Evolutionary conservation across 1,140 invertebrate genomes (phyloP), one percentile per base, ranked within the genome.

Genomic region (Pachypeltis micranthus): DNA sequence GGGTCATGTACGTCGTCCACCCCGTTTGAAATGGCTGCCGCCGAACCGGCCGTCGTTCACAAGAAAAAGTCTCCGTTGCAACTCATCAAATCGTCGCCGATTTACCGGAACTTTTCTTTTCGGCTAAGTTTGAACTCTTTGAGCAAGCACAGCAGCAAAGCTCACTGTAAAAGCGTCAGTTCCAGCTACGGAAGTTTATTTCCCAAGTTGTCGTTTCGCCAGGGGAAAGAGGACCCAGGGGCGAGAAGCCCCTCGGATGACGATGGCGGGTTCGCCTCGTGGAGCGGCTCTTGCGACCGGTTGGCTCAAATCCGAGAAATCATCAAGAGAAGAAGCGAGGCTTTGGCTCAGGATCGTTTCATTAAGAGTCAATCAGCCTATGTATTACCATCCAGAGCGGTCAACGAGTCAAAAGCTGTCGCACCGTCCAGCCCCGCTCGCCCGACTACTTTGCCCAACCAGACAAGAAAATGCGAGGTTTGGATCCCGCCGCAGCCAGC

Each of bases 31-130:
- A 70, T 70, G 69, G 65, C 10, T 14, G 47, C 10, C 10, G n/a
- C n/a, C n/a, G 29, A 62, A 21, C 24, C 63, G 54, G 4, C 47
- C 12, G 47, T 4, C 3, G 10, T 21, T 21, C 77, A 77, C 69
- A 75, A 77, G 62, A 77, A 78, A 66, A 73, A 74, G 59, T 75
- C 71, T 25, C 76, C 72, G 44, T 62, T 78, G 55, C 76, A 76
- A 57, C 67, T 77, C 24, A 70, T 73, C 19, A 70, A 72, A 47
- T 72, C 71, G 59, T 70, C 72, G 44, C 71, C 70, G 63, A 73
- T 77, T 68, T 76, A 78, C 66, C 71, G 73, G 63, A 75, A 72
- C 66, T 71, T 74, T 47, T 76, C 74, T 64, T 73, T 72, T 61
- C 73, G 75, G 27, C 67, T 72, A 51, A 73, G 68, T 62, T 68